Percentiles rank a stretch among this genome's conserved stretches.
These are phyloP conservation scores for Holacanthus passer DNA, from an alignment of 2,113 vertebrate species.

Conservation along the genomic window DNA sequence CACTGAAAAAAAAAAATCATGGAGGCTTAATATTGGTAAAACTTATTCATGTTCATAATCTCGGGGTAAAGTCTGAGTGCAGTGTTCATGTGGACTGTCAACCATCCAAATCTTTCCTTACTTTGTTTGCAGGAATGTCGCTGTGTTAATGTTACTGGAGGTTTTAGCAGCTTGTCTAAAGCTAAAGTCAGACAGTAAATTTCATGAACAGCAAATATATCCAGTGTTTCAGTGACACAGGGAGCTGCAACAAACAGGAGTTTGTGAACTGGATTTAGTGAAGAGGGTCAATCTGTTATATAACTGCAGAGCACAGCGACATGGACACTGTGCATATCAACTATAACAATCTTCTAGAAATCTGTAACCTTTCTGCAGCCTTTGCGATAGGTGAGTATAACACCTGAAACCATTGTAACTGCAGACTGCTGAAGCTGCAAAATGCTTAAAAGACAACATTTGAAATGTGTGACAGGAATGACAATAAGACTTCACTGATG, in stretches of 20 bases:
- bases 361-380: neutral
- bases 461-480: neutral
- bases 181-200: neutral
- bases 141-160: neutral
- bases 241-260: neutral
- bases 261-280: neutral
- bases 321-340: neutral
- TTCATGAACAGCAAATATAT: too few relatives aligned
- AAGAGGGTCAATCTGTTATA: neutral
- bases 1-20: neutral
- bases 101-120: neutral
- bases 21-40: neutral
- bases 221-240: neutral
- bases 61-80: neutral
- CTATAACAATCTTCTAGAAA: neutral
- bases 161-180: neutral
- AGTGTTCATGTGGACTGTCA: neutral
- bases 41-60: too few relatives aligned
- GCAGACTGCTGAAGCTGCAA: neutral
- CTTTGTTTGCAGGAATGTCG: neutral
- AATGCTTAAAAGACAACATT: neutral
- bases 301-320: neutral
- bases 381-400: neutral
- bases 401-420: neutral
- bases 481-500: neutral